Conservation (phyloP, 2,888 invertebrate species). For the Xanthia icteritia region DNA sequence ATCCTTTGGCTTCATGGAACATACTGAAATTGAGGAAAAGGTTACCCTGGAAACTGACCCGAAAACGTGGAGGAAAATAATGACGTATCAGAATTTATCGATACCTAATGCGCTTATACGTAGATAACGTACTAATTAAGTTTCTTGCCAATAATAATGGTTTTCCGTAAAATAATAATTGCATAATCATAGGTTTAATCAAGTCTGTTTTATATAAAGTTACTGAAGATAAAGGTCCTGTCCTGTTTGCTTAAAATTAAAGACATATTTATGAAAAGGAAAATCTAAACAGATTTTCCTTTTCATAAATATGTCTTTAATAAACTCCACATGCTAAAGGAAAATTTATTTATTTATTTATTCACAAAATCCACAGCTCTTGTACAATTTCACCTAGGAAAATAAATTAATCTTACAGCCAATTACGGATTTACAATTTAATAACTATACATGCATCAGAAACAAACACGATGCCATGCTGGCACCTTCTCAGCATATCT, state of each 20-base stretch:
- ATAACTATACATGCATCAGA: too few relatives aligned
- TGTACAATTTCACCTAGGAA: too few relatives aligned
- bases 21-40: slow-evolving; percentile 10
- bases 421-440: too few relatives aligned
- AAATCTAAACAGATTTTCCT: too few relatives aligned
- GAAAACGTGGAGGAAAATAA: not conserved
- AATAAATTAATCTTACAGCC: too few relatives aligned
- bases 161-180: not conserved
- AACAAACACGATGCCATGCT: too few relatives aligned
- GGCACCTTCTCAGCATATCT: too few relatives aligned
- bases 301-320: too few relatives aligned
- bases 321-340: not conserved
- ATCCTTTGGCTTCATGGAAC: not conserved
- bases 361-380: too few relatives aligned
- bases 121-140: not conserved
- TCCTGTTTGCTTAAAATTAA: not conserved
- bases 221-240: not conserved
- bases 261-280: not conserved
- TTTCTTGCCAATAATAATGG: too few relatives aligned
- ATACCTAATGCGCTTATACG: not conserved
- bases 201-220: not conserved
- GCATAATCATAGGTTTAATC: not conserved
- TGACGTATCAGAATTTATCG: not conserved
- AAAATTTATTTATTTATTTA: too few relatives aligned
- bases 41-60: too few relatives aligned